Percentiles rank a stretch among this genome's conserved stretches.
Evolutionary conservation across 2,888 invertebrate genomes (phyloP).

Genomic region (Drosophila kanekoi): DNA sequence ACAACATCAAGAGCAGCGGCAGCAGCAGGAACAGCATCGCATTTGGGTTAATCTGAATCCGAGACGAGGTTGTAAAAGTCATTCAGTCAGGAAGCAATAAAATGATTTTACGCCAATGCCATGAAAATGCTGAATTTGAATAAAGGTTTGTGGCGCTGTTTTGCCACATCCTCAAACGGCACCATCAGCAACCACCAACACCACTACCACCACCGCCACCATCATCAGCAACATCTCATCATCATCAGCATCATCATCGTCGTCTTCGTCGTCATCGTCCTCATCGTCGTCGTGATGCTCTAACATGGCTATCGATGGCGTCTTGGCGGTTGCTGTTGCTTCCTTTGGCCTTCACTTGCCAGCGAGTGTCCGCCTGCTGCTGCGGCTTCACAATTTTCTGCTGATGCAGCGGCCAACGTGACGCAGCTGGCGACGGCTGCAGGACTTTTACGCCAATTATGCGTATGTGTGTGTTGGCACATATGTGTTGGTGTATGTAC

Average conservation of each 20-base stretch:
- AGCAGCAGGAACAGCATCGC: constrained; percentile 40
- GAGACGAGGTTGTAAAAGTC: constrained; percentile 75
- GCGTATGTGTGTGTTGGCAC: constrained; percentile 29
- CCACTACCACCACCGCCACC: constrained; percentile 5
- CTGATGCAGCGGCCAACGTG: constrained; percentile 69
- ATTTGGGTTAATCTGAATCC: constrained; percentile 76
- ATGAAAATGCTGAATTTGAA: constrained; percentile 80
- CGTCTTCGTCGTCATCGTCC: not conserved
- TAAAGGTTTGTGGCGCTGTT: constrained; percentile 68
- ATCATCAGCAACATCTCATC: constrained; percentile 21
- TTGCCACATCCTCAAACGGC: constrained; percentile 42
- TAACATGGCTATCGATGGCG: constrained; percentile 61
- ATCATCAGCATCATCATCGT: constrained; percentile 1
- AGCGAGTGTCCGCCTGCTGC: constrained; percentile 4
- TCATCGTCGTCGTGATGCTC: constrained; percentile 14
- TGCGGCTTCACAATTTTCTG: constrained; percentile 53
- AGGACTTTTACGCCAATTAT: constrained; percentile 72
- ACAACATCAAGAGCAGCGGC: constrained; percentile 27
- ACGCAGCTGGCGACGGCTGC: constrained; percentile 75
- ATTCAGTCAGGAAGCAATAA: constrained; percentile 79
- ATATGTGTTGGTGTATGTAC: constrained; percentile 1
- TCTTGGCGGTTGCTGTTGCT: constrained; percentile 54
- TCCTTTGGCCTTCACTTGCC: constrained; percentile 13
- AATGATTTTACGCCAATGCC: constrained; percentile 79
- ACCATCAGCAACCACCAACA: constrained; percentile 26